Evolutionary conservation across 1,140 invertebrate genomes (phyloP), one percentile per base, ranked within the genome.

Genomic region (Caligus rogercresseyi): DNA sequence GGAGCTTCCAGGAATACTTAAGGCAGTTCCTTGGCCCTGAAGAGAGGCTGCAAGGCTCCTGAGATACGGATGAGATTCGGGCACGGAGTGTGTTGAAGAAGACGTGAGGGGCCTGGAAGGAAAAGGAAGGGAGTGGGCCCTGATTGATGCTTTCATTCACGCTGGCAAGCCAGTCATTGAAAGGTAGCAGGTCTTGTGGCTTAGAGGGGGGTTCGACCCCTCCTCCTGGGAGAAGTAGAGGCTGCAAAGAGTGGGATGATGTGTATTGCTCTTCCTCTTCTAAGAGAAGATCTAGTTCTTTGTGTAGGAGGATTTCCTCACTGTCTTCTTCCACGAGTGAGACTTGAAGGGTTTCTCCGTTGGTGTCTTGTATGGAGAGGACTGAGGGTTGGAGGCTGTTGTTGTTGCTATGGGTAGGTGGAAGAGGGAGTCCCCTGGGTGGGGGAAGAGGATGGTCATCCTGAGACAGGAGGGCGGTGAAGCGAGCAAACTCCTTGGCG

Each of bases 121-220:
- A 78, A 23, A 86, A 70, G 0, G 83, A 80, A 24, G 84, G 81
- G 4, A 84, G 81, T 71, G 79, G 79, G 63, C 83, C 84, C 69
- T 83, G 79, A 72, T 87, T 86, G 58, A 87, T 84, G 60, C 81
- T 74, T 71, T 87, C 84, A 15, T 83, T 86, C 20, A 86, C 81
- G 64, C 80, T 83, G 0, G 79, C 78, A 2, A 86, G 73, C 84
- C 84, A 86, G 61, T 80, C 74, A 1, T 80, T 72, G 70, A 86
- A 86, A 16, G 74, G 71, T 26, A 79, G 67, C 55, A 69, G 73
- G 0, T 75, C 70, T 11, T 68, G 65, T 23, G 63, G 67, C 67
- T 78, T 75, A 60, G 76, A 77, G 1, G 69, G 55, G 25, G 73
- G 65, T n/a, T n/a, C n/a, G n/a, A n/a, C n/a, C n/a, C n/a, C n/a